Evolutionary conservation across 2,797 vertebrate genomes (phyloP), one percentile per base, ranked within the genome.

Genomic region (Mycteria americana): DNA sequence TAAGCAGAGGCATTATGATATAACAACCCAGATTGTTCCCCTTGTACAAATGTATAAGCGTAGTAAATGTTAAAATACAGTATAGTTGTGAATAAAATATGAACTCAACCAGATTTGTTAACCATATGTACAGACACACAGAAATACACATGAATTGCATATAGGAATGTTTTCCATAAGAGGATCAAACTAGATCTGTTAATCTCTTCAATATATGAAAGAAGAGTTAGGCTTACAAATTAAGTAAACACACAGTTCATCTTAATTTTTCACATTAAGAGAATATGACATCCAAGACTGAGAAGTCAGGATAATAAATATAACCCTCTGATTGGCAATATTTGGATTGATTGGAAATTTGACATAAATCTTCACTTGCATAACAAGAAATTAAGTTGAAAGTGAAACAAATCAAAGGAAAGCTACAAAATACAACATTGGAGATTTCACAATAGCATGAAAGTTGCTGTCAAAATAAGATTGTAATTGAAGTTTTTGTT

Each of bases 71-170:
- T 93, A 85, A 88, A 93, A 92, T 84, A 90, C n/a, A 68, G 33
- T 85, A 87, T 82, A 31, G 28, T 64, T 89, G 78, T 81, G 86
- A 89, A 69, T 85, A 89, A 93, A 96, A 91, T 91, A 92, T 46
- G 30, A 85, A 76, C 23, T 73, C 70, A 69, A 59, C 14, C 75
- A 88, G 46, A 82, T 82, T 85, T 67, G 30, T 85, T 82, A 93
- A 63, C 67, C 64, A 30, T 93, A 95, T 76, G 63, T 73, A 68
- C 46, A 82, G 91, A 70, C 33, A 56, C 22, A 65, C 10, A 86
- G 68, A 89, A 84, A 82, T 57, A 79, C 41, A 41, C 5, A 73
- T 8, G 19, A 88, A 73, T 33, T 51, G 18, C 18, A 67, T 25
- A 62, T 16, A 89, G 8, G 63, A 89, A 81, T 81, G 10, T 54